Evolutionary conservation across 2,113 vertebrate genomes (phyloP), one percentile per base, ranked within the genome.

Genomic region (Pogonocichla stellata): DNA sequence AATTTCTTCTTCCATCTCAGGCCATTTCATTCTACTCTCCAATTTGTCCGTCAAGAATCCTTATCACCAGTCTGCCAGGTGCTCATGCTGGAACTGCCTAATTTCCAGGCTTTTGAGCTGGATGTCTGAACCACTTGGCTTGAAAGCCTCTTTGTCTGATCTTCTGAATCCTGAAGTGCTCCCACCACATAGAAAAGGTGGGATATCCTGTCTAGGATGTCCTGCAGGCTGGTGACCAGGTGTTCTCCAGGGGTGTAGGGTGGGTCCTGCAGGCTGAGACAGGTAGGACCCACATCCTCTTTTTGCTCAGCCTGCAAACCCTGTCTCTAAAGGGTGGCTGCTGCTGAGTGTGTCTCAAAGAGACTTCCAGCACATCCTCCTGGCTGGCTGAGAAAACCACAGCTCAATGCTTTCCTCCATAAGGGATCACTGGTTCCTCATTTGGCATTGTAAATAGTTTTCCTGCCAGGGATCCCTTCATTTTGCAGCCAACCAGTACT

Each of bases 341-440:
- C n/a, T 87, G 23, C 33, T 84, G 65, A 58, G 22, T 20, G 7
- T 40, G 6, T 47, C 28, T 66, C 34, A 33, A 48, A 62, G 36
- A 62, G 33, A 26, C 7, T 80, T 88, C 31, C 20, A 75, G 53
- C 23, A 28, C 0, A 3, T 78, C 23, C 11, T 80, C 7, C 60
- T 79, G 70, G 14, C 60, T 90, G 38, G 4, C 61, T 58, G 48
- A 67, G 23, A 38, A 26, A 79, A 23, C 5, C 28, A 23, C 33
- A 24, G 2, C n/a, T 74, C 38, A 2, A 16, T 90, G n/a, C 29
- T 60, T 67, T 91, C 29, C 33, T 26, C 4, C 0, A 0, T n/a
- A 36, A 61, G 19, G 20, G 14, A 75, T 2, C 0, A 1, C 11
- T 50, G 42, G 14, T 66, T 19, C 31, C 19, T n/a, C n/a, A 33